phyloP scores from a whole-genome alignment of 2,113 vertebrate genomes.

The Pelobates fuscus region DNA sequence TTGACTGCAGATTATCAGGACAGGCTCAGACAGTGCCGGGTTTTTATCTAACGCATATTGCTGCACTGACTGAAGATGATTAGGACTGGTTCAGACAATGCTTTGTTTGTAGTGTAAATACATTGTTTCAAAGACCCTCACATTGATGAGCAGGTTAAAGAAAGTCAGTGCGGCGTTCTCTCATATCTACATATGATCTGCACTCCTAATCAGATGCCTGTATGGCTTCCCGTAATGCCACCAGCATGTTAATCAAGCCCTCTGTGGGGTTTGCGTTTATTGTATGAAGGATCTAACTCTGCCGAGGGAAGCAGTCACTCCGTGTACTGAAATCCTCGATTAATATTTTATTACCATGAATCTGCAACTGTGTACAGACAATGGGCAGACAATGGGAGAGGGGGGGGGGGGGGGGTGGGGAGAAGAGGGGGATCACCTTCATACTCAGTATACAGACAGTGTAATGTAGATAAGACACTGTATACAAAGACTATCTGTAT shows the following conservation, averaged over 20 bases:
- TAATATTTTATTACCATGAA: conserved; percentile 46
- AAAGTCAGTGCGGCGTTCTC: conserved; percentile 19
- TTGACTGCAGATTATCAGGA: neutral
- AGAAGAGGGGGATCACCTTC: conserved; percentile 2
- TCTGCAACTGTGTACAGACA: conserved; percentile 45
- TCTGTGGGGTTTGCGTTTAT: conserved; percentile 38
- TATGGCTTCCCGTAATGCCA: conserved; percentile 43
- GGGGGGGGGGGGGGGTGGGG: conserved; percentile 4
- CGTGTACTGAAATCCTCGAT: conserved; percentile 36
- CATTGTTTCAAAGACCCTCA: neutral
- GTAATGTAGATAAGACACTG: neutral
- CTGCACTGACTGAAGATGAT: neutral
- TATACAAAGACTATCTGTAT: neutral
- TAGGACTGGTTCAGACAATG: too few relatives aligned
- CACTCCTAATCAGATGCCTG: conserved; percentile 44
- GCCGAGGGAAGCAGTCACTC: conserved; percentile 15
- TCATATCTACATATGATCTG: too few relatives aligned
- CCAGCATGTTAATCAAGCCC: conserved; percentile 44
- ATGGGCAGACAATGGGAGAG: conserved; percentile 36
- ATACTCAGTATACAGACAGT: conserved; percentile 2
- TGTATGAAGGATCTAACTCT: conserved; percentile 35
- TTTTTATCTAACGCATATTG: neutral
- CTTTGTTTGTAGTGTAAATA: too few relatives aligned
- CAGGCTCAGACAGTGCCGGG: neutral
- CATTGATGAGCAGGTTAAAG: conserved; percentile 14